These are phyloP conservation scores for Dicerorhinus sumatrensis DNA, from an alignment of 2,113 vertebrate genomes.

Conservation along the genomic window DNA sequence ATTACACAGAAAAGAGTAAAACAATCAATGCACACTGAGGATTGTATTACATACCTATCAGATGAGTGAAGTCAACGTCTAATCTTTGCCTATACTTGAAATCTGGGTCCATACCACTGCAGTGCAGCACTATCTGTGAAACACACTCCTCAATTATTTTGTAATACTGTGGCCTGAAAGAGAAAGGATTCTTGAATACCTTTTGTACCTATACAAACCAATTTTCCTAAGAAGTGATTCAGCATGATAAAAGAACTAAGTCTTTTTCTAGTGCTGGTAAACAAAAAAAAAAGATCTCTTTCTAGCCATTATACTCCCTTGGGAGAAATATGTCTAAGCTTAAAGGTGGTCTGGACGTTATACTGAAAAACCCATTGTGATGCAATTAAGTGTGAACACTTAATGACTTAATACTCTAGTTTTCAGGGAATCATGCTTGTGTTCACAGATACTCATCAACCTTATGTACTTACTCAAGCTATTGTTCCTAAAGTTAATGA, in stretches of 20 bases:
- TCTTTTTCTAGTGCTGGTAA: background rate
- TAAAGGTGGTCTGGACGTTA: background rate
- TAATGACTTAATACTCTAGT: background rate
- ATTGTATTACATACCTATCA: constrained; percentile 91
- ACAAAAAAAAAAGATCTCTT: background rate
- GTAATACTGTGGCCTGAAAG: constrained; percentile 96
- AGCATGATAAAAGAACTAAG: background rate
- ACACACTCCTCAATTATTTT: constrained; percentile 98
- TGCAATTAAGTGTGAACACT: background rate
- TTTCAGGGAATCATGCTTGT: background rate
- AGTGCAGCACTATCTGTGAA: constrained; percentile 96
- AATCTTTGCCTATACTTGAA: constrained; percentile 95
- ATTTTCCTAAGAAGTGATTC: background rate
- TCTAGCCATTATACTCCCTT: background rate
- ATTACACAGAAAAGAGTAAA: background rate
- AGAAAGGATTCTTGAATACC: constrained; percentile 36
- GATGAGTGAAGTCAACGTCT: constrained; percentile 95
- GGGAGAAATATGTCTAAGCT: constrained; percentile 3
- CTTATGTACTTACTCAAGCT: constrained; percentile 19
- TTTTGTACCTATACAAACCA: constrained; percentile 38
- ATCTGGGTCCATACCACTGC: constrained; percentile 96
- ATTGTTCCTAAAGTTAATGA: constrained; percentile 46
- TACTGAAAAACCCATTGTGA: background rate
- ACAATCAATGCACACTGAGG: background rate
- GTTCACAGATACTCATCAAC: constrained; percentile 24